phyloP scores from a whole-genome alignment of 2,888 invertebrate genomes.

The Xestia sexstrigata region DNA sequence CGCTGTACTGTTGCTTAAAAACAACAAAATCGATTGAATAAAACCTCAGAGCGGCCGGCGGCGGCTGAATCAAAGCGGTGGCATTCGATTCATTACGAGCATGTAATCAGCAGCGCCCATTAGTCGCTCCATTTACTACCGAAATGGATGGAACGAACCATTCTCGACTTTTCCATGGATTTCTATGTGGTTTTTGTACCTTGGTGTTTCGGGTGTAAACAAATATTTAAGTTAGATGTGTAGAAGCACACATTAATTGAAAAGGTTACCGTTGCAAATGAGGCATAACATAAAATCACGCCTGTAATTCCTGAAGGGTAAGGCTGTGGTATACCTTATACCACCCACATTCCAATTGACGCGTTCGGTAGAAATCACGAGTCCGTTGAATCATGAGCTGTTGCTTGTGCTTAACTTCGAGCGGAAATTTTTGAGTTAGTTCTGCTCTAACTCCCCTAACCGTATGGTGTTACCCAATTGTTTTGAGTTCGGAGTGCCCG shows the following conservation, averaged over 20 bases:
- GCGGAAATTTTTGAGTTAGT: neutral
- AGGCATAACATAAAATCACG: neutral
- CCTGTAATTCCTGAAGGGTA: neutral
- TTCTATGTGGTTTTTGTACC: conserved; percentile 40
- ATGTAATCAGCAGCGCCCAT: conserved; percentile 61
- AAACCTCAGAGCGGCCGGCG: conserved; percentile 24
- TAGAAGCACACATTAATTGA: neutral
- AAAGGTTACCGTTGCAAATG: neutral
- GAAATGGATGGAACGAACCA: conserved; percentile 50
- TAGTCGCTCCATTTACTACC: conserved; percentile 57
- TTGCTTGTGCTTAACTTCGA: neutral
- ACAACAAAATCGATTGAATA: conserved; percentile 44
- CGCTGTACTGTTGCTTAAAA: conserved; percentile 12
- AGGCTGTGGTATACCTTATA: neutral
- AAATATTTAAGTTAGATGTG: conserved; percentile 10
- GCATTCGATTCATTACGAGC: conserved; percentile 55
- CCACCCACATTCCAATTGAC: neutral
- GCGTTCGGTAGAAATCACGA: neutral
- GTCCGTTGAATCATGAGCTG: neutral
- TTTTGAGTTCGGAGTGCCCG: neutral
- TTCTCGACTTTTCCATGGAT: conserved; percentile 40
- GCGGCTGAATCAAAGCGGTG: conserved; percentile 31
- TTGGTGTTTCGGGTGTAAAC: conserved; percentile 27
- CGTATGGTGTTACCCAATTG: neutral
- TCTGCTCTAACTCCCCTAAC: neutral